Evolutionary conservation across 2,888 invertebrate species (phyloP), one percentile per base, ranked within the genome.

Genomic region (Cryptus viduatorius): DNA sequence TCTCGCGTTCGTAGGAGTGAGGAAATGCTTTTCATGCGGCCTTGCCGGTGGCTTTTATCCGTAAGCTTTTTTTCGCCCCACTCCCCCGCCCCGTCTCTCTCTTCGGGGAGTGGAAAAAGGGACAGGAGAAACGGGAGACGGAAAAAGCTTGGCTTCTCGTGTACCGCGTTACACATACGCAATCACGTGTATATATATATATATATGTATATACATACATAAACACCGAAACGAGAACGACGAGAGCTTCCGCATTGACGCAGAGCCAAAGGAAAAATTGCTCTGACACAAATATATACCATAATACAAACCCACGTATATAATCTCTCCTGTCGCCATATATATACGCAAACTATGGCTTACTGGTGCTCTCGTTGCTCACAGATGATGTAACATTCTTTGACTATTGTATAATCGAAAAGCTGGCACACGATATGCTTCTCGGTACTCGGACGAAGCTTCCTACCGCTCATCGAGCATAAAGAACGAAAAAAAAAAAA

Each of bases 201-300:
- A 50, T 29, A 68, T 14, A 56, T 14, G 24, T 14, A 48, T n/a
- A 31, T 42, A 29, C 14, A 37, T n/a, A n/a, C 14, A 44, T 12
- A 65, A 56, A 19, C 56, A 56, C 19, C 56, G 42, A 68, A 67
- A 80, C 44, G 72, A 42, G 56, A 71, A 64, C 79, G 53, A 73
- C 61, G 73, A 61, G 65, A 80, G 72, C 72, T 84, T 80, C 71
- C 72, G 80, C 83, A 83, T 83, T 83, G 83, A 76, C 76, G 83
- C 59, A 59, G 56, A 83, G 83, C 75, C 75, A 78, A 46, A 77
- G 67, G 50, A 53, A 82, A 79, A 79, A 80, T 77, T 67, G 71
- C 75, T 59, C 37, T 37, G 68, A 48, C 61, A 64, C 68, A 68
- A 65, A 78, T 67, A 82, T 56, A 67, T 12, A 69, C n/a, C 24